Conservation (phyloP, 1,140 invertebrate species). For the Protaetia brevitarsis region DNA sequence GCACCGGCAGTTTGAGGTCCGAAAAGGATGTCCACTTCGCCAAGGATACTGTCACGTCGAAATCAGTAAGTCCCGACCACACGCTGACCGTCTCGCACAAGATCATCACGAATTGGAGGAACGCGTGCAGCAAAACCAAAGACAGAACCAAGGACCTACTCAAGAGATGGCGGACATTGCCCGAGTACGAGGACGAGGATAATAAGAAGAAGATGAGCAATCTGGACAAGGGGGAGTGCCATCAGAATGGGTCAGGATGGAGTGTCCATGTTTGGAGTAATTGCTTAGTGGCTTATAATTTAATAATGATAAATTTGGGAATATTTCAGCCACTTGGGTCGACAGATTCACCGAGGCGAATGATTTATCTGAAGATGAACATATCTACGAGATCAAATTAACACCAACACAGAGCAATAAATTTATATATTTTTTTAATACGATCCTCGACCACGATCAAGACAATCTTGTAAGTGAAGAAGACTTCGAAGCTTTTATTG, state of each 20-base stretch:
- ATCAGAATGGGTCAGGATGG: constrained; percentile 53
- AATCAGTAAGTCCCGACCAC: constrained; percentile 35
- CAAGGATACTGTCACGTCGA: constrained; percentile 29
- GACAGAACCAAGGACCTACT: constrained; percentile 66
- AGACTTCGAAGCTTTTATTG: constrained; percentile 66
- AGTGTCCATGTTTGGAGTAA: constrained; percentile 72
- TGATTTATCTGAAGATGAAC: constrained; percentile 50
- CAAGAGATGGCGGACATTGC: constrained; percentile 64
- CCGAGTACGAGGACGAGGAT: constrained; percentile 51
- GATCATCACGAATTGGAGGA: constrained; percentile 65
- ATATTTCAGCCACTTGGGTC: constrained; percentile 62
- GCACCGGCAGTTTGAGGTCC: constrained; percentile 42
- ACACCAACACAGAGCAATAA: constrained; percentile 64
- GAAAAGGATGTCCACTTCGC: constrained; percentile 45
- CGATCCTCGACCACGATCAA: constrained; percentile 65
- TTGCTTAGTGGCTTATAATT: constrained; percentile 38
- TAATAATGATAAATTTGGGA: background rate
- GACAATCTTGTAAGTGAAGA: constrained; percentile 67
- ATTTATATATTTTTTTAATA: constrained; percentile 65
- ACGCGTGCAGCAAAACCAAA: constrained; percentile 67
- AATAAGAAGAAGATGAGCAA: constrained; percentile 30
- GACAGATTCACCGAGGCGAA: constrained; percentile 61
- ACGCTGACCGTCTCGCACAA: constrained; percentile 62
- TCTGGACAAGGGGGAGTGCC: constrained; percentile 36
- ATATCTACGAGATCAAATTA: constrained; percentile 51